Base-by-base conservation (phyloP, 2,113 vertebrate genomes). In the Cyprinus carpio region DNA sequence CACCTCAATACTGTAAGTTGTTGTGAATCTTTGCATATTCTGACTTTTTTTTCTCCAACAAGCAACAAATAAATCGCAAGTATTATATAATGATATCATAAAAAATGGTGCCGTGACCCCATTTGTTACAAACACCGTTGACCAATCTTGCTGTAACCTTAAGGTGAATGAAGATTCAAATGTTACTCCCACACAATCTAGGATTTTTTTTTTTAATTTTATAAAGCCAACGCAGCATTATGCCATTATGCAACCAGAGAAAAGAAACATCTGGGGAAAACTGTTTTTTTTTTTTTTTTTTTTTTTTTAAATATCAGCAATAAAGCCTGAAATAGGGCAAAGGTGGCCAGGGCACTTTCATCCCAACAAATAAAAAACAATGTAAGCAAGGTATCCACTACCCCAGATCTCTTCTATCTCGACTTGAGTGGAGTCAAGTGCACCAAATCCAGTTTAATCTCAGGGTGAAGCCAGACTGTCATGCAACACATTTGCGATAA, bases 381-480 rank as follows among this genome's bases (percentile, higher is more conserved):
- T 1, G 40, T 40, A 40, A 40, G 37, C 7, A 3, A 51, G 46
- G 43, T 43, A 16, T 40, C 25, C 34, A 46, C 23, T n/a, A 43
- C 6, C 31, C 16, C 37, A 81, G 25, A 81, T 65, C n/a, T 81
- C 62, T 67, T 6, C 4, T 1, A 67, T 81, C 15, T 20, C 12
- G 12, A 60, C 34, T 43, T 62, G 54, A 80, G 34, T 40, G 62
- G 62, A 81, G 60, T 81, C 79, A 81, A 81, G 62, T 67, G 43
- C 62, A 4, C n/a, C n/a, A 81, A 81, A 81, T 81, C 79, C 62
- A 65, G 79, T 46, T 81, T 67, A 67, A 81, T 25, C 62, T 51
- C 62, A 67, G 43, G 80, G 40, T 51, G 65, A 71, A 82, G 80
- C 62, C 40, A 23, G 64, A 34, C 80, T 43, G 31, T 56, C 80